Evolutionary conservation across 2,113 vertebrate species (phyloP).

Genomic region (Strix aluco): DNA sequence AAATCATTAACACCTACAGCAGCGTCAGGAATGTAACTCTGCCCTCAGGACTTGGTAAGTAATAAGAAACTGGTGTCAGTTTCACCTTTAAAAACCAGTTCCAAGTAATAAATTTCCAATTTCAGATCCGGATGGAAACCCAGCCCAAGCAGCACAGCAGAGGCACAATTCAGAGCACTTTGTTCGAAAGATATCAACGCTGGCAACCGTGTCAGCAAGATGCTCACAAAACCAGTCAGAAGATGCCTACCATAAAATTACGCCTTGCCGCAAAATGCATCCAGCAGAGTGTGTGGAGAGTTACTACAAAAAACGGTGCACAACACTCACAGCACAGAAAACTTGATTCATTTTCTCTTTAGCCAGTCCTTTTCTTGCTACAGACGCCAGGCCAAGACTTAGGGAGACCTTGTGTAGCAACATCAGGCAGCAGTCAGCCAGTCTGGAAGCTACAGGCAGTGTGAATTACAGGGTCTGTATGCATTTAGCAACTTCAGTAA

Average conservation of each 20-base stretch:
- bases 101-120: slow-evolving; percentile 48
- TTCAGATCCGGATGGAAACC: slow-evolving; percentile 23
- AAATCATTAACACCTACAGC: slow-evolving; percentile 68
- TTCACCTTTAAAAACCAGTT: slow-evolving; percentile 51
- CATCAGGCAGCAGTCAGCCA: slow-evolving; percentile 32
- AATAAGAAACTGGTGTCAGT: slow-evolving; percentile 39
- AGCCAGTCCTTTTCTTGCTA: background rate
- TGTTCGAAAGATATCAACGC: background rate
- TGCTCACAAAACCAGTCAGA: background rate
- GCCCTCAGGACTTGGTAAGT: slow-evolving; percentile 47
- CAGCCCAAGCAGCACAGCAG: background rate
- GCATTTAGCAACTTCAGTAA: slow-evolving; percentile 4
- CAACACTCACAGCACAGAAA: background rate
- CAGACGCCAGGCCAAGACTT: background rate
- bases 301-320: background rate
- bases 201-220: background rate
- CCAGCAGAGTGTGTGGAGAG: background rate
- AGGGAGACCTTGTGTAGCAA: slow-evolving; percentile 29
- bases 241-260: background rate
- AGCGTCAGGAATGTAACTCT: slow-evolving; percentile 45
- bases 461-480: slow-evolving; percentile 40
- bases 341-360: background rate
- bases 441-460: background rate
- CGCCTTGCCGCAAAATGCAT: background rate
- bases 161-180: background rate